A percentile compares a stretch with the other conserved stretches of the same genome.
These are phyloP conservation scores for Stegodyphus dumicola DNA, from an alignment of 1,140 invertebrate species.

Conservation along the genomic window DNA sequence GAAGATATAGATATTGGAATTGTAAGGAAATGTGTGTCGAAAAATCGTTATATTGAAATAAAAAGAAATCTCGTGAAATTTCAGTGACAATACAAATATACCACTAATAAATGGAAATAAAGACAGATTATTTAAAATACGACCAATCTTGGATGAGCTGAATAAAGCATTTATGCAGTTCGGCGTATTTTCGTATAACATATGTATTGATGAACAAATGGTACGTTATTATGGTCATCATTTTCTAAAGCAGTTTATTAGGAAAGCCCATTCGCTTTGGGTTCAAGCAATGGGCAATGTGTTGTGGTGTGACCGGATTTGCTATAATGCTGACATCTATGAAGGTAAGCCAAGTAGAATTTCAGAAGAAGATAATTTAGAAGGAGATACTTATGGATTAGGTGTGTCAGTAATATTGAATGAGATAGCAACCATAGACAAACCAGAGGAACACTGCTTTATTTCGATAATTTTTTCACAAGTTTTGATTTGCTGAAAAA, in stretches of 20 bases:
- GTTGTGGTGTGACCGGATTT: slow-evolving; percentile 17
- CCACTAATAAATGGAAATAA: slow-evolving; percentile 31
- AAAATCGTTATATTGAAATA: slow-evolving; percentile 18
- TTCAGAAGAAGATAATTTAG: slow-evolving; percentile 17
- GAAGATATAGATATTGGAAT: slow-evolving; percentile 19
- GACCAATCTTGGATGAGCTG: slow-evolving; percentile 21
- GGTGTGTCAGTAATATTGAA: slow-evolving; percentile 19
- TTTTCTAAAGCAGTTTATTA: slow-evolving; percentile 40
- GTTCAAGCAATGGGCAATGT: slow-evolving; percentile 18
- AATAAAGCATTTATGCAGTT: slow-evolving; percentile 35
- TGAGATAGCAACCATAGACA: slow-evolving; percentile 12
- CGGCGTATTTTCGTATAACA: slow-evolving; percentile 9
- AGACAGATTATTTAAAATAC: slow-evolving; percentile 25
- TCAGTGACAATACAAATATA: slow-evolving; percentile 1
- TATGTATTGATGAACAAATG: slow-evolving; percentile 28
- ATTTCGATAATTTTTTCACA: slow-evolving; percentile 41
- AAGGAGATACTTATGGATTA: slow-evolving; percentile 19
- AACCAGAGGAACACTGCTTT: slow-evolving; percentile 18
- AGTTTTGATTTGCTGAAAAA: slow-evolving; percentile 36
- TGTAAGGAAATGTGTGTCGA: slow-evolving; percentile 15
- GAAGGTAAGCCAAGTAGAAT: slow-evolving; percentile 18
- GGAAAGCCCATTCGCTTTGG: slow-evolving; percentile 16
- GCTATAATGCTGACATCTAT: slow-evolving; percentile 19
- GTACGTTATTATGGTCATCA: slow-evolving; percentile 31
- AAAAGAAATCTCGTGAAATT: slow-evolving; percentile 16